Percentiles rank a stretch among this genome's conserved stretches.
Conservation (phyloP, 2,888 invertebrate genomes). For the Folsomia manolachei region DNA sequence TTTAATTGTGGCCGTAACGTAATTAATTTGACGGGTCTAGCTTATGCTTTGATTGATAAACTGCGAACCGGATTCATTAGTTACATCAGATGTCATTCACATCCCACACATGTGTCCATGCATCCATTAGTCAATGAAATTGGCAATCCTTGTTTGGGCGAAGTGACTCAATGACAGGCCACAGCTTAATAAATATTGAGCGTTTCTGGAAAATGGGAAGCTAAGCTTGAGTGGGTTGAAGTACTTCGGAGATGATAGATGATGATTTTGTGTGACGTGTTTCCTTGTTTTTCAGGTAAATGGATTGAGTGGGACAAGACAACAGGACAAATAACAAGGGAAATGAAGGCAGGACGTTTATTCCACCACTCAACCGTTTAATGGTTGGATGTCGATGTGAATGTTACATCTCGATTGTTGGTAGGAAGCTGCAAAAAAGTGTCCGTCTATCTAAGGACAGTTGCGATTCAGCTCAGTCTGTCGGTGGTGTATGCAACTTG, state of each 20-base stretch:
- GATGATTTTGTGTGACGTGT: not conserved
- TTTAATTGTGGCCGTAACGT: no score
- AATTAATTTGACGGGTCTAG: no score
- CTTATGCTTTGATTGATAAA: no score
- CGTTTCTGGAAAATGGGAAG: not conserved
- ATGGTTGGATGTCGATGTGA: not conserved
- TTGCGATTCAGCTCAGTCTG: not conserved
- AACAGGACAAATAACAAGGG: not conserved
- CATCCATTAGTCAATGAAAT: not conserved
- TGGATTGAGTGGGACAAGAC: not conserved
- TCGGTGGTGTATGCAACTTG: not conserved
- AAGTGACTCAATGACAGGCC: not conserved
- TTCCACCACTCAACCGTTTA: not conserved
- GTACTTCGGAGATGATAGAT: not conserved
- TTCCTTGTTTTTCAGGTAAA: not conserved
- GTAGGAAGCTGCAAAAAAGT: not conserved
- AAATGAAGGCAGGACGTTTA: not conserved
- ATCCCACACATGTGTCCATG: no score
- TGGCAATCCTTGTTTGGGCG: not conserved
- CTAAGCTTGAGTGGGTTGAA: no score
- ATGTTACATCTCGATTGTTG: not conserved
- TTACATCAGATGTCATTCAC: not conserved
- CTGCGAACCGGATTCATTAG: not conserved
- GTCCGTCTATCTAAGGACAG: not conserved
- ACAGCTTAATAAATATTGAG: not conserved